phyloP scores from a whole-genome alignment of 2,797 vertebrate genomes.

The Chromis chromis region DNA sequence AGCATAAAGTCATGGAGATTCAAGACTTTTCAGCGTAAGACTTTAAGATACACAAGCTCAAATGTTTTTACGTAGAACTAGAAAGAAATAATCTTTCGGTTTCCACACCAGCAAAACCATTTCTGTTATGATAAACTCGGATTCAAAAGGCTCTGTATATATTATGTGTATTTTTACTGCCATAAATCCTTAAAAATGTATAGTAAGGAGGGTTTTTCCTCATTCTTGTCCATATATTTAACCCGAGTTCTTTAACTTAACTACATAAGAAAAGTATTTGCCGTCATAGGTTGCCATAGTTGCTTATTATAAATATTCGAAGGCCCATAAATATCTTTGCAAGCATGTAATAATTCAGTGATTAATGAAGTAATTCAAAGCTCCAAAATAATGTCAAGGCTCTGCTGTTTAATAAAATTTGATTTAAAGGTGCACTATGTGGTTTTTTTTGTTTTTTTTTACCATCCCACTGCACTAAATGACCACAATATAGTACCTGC shows the following conservation, averaged over 20 bases:
- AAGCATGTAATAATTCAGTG: constrained; percentile 4
- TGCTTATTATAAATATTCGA: neutral
- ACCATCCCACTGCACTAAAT: constrained; percentile 22
- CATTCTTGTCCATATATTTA: neutral
- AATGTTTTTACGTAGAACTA: neutral
- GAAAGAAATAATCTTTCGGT: constrained; percentile 6
- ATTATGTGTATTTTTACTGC: neutral
- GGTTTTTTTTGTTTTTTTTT: constrained; percentile 11
- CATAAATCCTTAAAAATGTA: constrained; percentile 13
- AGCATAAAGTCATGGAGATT: constrained; percentile 8
- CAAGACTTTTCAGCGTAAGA: neutral
- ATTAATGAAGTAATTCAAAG: constrained; percentile 4
- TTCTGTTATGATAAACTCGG: constrained; percentile 6
- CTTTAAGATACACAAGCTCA: constrained; percentile 5
- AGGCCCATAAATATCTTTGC: neutral
- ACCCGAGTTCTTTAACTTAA: constrained; percentile 2
- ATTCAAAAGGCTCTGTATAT: neutral
- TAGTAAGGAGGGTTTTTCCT: neutral
- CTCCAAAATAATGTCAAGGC: constrained; percentile 1
- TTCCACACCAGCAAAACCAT: constrained; percentile 10
- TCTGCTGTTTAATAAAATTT: constrained; percentile 18
- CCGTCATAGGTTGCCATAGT: neutral
- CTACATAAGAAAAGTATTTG: neutral
- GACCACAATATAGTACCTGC: constrained; percentile 13
- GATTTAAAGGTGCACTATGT: constrained; percentile 41